Evolutionary conservation across 2,797 vertebrate species (phyloP).

Genomic region (Mastacembelus armatus): DNA sequence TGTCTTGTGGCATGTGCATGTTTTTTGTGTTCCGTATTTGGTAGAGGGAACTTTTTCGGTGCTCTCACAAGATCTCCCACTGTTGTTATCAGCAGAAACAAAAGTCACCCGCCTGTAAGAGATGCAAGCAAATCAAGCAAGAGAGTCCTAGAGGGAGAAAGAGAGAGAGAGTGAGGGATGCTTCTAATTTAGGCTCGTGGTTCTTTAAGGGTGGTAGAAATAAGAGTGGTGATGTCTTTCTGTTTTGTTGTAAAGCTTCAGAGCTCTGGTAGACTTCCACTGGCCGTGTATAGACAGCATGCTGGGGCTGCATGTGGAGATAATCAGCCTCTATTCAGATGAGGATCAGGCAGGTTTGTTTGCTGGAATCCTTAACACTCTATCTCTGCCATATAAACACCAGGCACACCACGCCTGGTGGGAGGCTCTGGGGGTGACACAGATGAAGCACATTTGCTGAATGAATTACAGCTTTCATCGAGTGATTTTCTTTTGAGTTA

Average conservation of each 20-base stretch:
- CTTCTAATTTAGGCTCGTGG: slow-evolving; percentile 62
- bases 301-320: slow-evolving; percentile 61
- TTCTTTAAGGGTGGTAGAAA: too few relatives aligned
- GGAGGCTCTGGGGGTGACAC: slow-evolving; percentile 37
- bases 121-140: slow-evolving; percentile 60
- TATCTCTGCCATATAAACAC: slow-evolving; percentile 53
- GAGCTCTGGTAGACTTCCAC: slow-evolving; percentile 47
- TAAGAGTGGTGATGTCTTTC: slow-evolving; percentile 29
- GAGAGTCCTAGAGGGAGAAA: slow-evolving; percentile 34
- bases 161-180: slow-evolving; percentile 18
- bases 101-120: slow-evolving; percentile 64
- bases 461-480: slow-evolving; percentile 66
- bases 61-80: slow-evolving; percentile 30
- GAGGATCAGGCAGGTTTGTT: slow-evolving; percentile 74
- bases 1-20: slow-evolving; percentile 30
- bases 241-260: slow-evolving; percentile 41
- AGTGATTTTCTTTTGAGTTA: slow-evolving; percentile 63
- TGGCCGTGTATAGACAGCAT: slow-evolving; percentile 45
- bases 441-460: slow-evolving; percentile 55
- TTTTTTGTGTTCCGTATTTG: slow-evolving; percentile 46
- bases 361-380: slow-evolving; percentile 55
- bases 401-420: slow-evolving; percentile 42
- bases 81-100: slow-evolving; percentile 49
- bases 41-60: slow-evolving; percentile 35
- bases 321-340: slow-evolving; percentile 76